phyloP scores from a whole-genome alignment of 2,888 invertebrate species.

The Sarcophaga subvicina region DNA sequence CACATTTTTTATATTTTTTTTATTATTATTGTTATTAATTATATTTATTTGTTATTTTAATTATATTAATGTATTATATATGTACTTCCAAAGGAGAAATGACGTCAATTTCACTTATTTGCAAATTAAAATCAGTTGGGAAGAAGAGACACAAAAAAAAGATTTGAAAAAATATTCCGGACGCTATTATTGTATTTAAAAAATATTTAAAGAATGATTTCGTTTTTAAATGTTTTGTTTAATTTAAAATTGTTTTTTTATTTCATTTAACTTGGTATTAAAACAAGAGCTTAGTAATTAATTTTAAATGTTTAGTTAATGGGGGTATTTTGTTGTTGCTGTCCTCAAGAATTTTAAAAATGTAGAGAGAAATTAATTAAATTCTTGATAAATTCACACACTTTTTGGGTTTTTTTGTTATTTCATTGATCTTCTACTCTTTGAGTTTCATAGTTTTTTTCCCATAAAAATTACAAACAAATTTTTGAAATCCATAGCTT shows the following conservation, averaged over 20 bases:
- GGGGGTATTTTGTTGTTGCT: too few relatives aligned
- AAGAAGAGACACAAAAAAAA: too few relatives aligned
- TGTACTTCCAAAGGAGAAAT: not conserved
- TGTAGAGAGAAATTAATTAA: not conserved
- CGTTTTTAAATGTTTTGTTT: too few relatives aligned
- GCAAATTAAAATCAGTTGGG: conserved; percentile 1
- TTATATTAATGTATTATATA: too few relatives aligned
- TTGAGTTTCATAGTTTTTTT: not conserved
- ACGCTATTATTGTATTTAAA: too few relatives aligned
- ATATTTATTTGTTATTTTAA: not conserved
- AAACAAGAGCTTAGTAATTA: too few relatives aligned
- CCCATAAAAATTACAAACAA: not conserved
- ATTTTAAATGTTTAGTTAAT: too few relatives aligned
- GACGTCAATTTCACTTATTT: conserved; percentile 23
- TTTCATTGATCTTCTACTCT: not conserved
- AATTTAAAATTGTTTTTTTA: too few relatives aligned
- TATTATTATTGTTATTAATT: not conserved
- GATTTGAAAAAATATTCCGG: not conserved
- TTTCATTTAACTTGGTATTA: too few relatives aligned
- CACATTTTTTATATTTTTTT: not conserved
- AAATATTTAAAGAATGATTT: too few relatives aligned
- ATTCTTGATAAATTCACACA: not conserved
- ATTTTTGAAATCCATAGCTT: not conserved
- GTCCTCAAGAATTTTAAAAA: not conserved
- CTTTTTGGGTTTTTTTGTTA: not conserved